Evolutionary conservation across 2,888 invertebrate species (phyloP), one percentile per base, ranked within the genome.

Genomic region (Pachliopta kotzebuea): DNA sequence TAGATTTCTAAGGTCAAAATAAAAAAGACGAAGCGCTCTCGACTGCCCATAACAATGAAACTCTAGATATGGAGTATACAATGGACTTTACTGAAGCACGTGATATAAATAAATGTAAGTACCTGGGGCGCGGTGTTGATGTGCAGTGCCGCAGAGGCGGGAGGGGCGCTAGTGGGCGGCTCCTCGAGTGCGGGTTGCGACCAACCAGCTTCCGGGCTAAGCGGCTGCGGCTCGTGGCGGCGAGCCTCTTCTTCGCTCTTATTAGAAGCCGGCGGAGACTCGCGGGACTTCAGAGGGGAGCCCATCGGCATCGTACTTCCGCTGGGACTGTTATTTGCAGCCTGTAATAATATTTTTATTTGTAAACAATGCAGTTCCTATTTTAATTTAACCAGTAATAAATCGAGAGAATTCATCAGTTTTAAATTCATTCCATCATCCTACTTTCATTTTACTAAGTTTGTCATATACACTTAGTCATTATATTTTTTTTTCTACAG

Each of bases 81-180:
- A 2, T 45, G 45, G 7, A 1, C 45, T 14, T 17, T 14, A 18
- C 18, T 18, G 14, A 18, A 14, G 18, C 31, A 17, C n/a, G 45
- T n/a, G 17, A 45, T n/a, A n/a, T n/a, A n/a, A n/a, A 45, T 45
- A 18, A 11, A 17, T 53, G 23, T 53, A 24, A 14, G 24, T 3
- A 93, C 93, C 75, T 89, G 89, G 4, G 86, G 79, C 50, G 86
- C 84, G n/a, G 92, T 92, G 71, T 92, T 91, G 72, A 90, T 88
- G 73, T 91, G 89, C 57, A 90, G 82, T 18, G 90, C 86, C 61
- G 85, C 74, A 42, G 86, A 79, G 67, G 85, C 71, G 72, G 63
- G 52, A 31, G 59, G 26, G 49, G 45, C 0, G 73, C 81, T 83
- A 70, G 83, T 76, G 63, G 84, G 75, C 70, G 73, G 81, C 61